Conservation (phyloP, 2,888 invertebrate genomes). For the Papilio demoleus region DNA sequence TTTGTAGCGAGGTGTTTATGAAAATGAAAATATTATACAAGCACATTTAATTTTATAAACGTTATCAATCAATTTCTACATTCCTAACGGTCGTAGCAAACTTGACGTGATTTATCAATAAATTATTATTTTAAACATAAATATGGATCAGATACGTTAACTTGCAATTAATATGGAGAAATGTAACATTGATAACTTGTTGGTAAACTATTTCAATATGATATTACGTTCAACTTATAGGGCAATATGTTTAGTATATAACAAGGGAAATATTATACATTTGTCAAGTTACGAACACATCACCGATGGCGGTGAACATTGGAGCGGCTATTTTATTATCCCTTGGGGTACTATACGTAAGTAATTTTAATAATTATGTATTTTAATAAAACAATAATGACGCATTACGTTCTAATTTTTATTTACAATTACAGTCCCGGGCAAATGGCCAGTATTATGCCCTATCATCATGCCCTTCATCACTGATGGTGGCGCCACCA, state of each 20-base stretch:
- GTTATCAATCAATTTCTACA: constrained; percentile 33
- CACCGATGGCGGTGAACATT: constrained; percentile 59
- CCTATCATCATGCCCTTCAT: constrained; percentile 45
- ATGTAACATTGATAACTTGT: constrained; percentile 49
- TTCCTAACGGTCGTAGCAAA: constrained; percentile 10
- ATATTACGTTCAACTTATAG: constrained; percentile 52
- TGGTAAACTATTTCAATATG: constrained; percentile 46
- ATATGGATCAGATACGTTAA: constrained; percentile 39
- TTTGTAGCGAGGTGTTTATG: not conserved
- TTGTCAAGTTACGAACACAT: constrained; percentile 53
- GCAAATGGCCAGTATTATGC: constrained; percentile 66
- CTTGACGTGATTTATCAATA: constrained; percentile 38
- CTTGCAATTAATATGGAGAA: constrained; percentile 45
- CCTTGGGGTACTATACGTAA: constrained; percentile 63
- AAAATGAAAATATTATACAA: constrained; percentile 5
- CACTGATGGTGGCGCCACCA: constrained; percentile 47
- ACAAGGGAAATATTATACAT: constrained; percentile 45
- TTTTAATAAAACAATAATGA: not conserved
- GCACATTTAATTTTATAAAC: not conserved
- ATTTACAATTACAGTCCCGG: constrained; percentile 64
- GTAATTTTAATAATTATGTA: constrained; percentile 41
- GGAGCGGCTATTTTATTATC: constrained; percentile 58
- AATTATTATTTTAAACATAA: constrained; percentile 22
- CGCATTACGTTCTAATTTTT: not conserved
- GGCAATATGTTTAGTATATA: constrained; percentile 68